phyloP scores from a whole-genome alignment of 2,888 invertebrate genomes.

The Mimas tiliae region DNA sequence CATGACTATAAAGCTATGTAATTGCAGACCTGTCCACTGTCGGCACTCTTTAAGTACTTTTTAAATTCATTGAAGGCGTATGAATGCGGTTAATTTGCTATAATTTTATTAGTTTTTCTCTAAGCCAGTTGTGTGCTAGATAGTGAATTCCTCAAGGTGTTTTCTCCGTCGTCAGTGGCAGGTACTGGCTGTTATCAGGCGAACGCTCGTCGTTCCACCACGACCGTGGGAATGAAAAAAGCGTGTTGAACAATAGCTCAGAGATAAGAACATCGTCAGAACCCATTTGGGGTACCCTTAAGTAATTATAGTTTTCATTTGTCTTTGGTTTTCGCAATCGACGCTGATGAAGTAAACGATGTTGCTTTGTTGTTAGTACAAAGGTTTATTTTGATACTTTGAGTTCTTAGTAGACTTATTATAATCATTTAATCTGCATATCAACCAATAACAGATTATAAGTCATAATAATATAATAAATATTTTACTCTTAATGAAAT shows the following conservation, averaged over 20 bases:
- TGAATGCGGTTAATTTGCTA: conserved; percentile 10
- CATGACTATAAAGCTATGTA: neutral
- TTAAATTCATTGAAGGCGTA: neutral
- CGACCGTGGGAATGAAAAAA: conserved; percentile 82
- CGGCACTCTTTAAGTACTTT: conserved; percentile 4
- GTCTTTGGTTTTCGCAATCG: conserved; percentile 32
- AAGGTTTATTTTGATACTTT: neutral
- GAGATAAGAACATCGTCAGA: conserved; percentile 78
- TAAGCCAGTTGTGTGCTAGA: conserved; percentile 40
- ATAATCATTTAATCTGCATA: neutral
- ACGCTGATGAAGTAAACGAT: neutral
- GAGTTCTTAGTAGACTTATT: neutral
- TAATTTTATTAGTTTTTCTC: conserved; percentile 15
- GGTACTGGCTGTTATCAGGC: conserved; percentile 73
- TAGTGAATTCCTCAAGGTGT: conserved; percentile 49
- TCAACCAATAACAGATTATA: no score
- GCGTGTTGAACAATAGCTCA: conserved; percentile 80
- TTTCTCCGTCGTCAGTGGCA: conserved; percentile 46
- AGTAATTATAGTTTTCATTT: conserved; percentile 73
- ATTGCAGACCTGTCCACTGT: conserved; percentile 1
- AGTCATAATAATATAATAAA: no score
- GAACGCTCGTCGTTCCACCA: conserved; percentile 49
- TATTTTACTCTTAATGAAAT: neutral
- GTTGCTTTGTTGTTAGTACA: neutral
- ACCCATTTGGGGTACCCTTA: conserved; percentile 75